Conservation (phyloP, 2,113 vertebrate genomes). For the Pachycephala philippinensis region DNA sequence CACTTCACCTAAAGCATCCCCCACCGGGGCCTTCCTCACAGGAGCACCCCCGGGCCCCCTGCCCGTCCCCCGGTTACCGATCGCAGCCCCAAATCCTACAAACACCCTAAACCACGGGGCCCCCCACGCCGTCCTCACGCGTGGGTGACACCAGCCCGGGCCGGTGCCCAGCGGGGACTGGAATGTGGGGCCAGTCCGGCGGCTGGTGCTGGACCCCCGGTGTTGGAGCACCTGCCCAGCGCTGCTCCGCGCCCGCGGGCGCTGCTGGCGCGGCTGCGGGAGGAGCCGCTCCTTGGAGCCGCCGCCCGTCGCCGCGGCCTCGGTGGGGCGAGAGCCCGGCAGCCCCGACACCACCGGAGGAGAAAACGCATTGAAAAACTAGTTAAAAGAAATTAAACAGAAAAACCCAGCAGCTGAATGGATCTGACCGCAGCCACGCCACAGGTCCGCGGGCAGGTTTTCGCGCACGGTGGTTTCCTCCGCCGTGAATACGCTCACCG, state of each 20-base stretch:
- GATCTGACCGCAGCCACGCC: not conserved
- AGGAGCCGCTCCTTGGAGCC: not conserved
- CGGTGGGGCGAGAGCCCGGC: not conserved
- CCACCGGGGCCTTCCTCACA: not conserved
- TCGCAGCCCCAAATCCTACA: not conserved
- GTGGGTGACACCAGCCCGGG: not conserved
- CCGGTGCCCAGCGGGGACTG: not conserved
- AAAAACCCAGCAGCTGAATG: not conserved
- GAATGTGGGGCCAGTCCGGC: not conserved
- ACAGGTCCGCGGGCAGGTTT: not conserved
- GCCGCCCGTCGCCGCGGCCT: not conserved
- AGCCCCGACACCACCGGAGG: not conserved
- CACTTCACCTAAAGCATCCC: not conserved
- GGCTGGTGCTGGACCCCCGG: not conserved
- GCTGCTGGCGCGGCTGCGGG: not conserved
- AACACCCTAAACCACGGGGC: not conserved
- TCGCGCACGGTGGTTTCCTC: not conserved
- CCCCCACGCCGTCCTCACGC: no score
- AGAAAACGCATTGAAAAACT: fast-evolving
- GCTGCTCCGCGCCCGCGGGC: not conserved
- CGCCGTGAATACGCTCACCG: not conserved
- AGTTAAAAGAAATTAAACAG: not conserved
- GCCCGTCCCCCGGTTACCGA: not conserved
- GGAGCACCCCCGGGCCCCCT: not conserved
- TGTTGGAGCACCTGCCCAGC: not conserved